Base-by-base conservation (phyloP, 2,113 vertebrate genomes). In the Tragelaphus strepsiceros region DNA sequence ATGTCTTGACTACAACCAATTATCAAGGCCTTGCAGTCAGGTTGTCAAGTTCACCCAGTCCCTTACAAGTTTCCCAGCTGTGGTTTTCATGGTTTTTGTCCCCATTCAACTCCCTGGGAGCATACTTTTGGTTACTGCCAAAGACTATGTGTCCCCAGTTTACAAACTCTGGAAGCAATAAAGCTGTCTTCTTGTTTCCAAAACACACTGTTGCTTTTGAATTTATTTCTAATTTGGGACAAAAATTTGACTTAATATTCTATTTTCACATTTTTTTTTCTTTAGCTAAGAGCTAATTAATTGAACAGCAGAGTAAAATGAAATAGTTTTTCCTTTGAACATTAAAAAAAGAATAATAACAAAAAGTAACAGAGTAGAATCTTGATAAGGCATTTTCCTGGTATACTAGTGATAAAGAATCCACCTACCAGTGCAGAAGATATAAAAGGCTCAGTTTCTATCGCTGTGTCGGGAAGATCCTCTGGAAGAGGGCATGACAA, bases 401-500 rank as follows among this genome's bases (percentile, higher is more conserved):
- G 35, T 14, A 24, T 24, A 10, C 35, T 74, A 74, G 21, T 74
- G 21, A 11, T 74, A 74, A 24, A 74, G 67, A 39, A 39, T 22
- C 21, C 26, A 24, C 67, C 19, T 74, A 24, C 35, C 67, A 43
- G 12, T 6, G 71, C 21, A 24, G 67, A 24, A 74, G 21, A 43
- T 24, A 24, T 3, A 35, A 2, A 39, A 74, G 67, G 3, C 21
- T 39, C 9, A 74, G 35, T 10, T 74, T 24, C 71, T 13, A 39
- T 24, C 2, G 0, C 21, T 24, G 35, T 12, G 2, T 39, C 1
- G 0, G 67, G 35, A 39, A 74, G 35, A 74, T 39, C 19, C 19
- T 24, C 71, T 43, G 71, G 35, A 74, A 3, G 71, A 43, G 35
- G 71, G 11, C 59, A 43, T 74, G n/a, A 43, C 19, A 74, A 74